Percentiles rank a stretch among this genome's conserved stretches.
These are phyloP conservation scores for Xiphorhynchus erythropygius DNA, from an alignment of 2,797 vertebrate species.

Conservation along the genomic window DNA sequence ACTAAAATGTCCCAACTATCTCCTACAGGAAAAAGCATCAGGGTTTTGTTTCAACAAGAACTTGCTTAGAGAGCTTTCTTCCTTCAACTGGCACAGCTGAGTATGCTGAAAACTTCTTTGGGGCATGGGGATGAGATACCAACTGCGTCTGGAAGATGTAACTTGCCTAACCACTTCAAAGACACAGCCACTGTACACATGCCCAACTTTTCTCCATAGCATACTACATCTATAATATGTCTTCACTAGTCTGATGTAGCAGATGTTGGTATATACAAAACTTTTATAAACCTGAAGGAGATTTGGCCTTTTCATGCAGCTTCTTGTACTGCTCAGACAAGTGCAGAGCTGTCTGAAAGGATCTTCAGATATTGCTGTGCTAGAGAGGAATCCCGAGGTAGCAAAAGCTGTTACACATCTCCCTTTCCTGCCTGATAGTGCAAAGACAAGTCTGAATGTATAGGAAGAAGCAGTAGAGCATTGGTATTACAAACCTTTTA, in stretches of 20 bases:
- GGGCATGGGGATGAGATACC: neutral
- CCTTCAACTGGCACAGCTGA: neutral
- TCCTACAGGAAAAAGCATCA: neutral
- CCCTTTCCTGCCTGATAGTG: neutral
- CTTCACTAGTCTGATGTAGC: neutral
- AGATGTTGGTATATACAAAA: neutral
- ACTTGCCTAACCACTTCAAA: neutral
- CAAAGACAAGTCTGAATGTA: neutral
- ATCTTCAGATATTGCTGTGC: neutral
- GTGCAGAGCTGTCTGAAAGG: neutral
- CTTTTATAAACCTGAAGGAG: neutral
- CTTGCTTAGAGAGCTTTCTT: neutral
- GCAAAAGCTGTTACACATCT: neutral
- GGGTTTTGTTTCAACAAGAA: neutral
- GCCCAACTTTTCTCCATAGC: neutral
- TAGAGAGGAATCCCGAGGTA: neutral
- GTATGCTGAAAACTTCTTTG: neutral
- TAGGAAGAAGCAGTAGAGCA: neutral
- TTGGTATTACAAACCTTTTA: neutral
- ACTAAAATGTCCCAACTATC: accelerated
- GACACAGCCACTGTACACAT: neutral
- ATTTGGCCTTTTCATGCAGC: neutral
- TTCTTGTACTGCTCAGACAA: neutral
- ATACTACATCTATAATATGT: neutral
- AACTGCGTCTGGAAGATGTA: neutral